Base-by-base conservation (phyloP, 1,140 invertebrate species). In the Brachionus asplanchnoidis region DNA sequence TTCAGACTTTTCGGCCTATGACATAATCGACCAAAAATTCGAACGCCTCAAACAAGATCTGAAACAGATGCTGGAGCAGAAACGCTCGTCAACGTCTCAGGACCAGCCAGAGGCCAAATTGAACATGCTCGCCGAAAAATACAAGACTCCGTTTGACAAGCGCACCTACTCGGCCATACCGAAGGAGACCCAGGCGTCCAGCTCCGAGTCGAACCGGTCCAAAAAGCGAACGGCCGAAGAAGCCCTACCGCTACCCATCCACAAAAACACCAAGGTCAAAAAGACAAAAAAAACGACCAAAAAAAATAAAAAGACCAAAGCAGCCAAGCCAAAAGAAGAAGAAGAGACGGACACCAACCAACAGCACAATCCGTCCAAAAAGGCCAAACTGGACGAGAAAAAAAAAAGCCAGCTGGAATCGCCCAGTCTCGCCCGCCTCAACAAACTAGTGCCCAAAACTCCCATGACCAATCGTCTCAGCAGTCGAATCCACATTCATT, bases 381-480 rank as follows among this genome's bases (percentile, higher is more conserved):
- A 73, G 12, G 17, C 68, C 66, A 68, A 68, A 32, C 4, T 68
- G 26, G 66, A 68, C 20, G 17, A 60, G 17, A 40, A 73, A 9
- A 17, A 36, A 8, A 68, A 68, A 40, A 26, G 28, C 66, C 32
- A 36, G 32, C 32, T 36, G 1, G 66, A 68, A 32, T 68, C 66
- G 14, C 66, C 66, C 0, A 40, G 26, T 17, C 53, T 60, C 2
- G 53, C 23, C 20, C 53, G 17, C 53, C 1, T 32, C 0, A 68
- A 68, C 36, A 75, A 75, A 42, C 36, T 75, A 17, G 36, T 75
- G 7, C 73, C 73, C 9, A 77, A 77, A 26, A 77, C 73, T 26
- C 73, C 73, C 4, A 50, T 77, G 73, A 77, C 73, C 5, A 77
- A 77, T 14, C 40, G 73, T 14, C 42, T 77, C 12, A 77, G 73